Conservation (phyloP, 2,113 vertebrate genomes). For the Boulengeromyrus knoepffleri region DNA sequence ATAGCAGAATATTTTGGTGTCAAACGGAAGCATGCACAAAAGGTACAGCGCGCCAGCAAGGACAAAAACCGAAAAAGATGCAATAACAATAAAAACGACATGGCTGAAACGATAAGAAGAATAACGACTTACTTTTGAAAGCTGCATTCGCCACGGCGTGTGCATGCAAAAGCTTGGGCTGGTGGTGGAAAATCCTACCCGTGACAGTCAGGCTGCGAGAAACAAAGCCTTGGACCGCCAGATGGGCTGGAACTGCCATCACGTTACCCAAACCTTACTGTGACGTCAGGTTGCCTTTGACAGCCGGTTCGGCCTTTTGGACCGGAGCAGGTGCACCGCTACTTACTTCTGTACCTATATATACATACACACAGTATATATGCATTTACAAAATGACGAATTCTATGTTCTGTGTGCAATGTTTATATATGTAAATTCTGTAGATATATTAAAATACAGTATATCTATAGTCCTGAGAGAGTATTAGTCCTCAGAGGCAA, state of each 20-base stretch:
- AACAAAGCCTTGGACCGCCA: conserved; percentile 23
- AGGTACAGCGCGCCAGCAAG: neutral
- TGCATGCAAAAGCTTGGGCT: conserved; percentile 12
- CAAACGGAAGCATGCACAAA: neutral
- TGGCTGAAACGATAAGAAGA: neutral
- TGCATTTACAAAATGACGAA: neutral
- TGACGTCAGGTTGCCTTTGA: conserved; percentile 45
- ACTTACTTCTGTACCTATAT: neutral
- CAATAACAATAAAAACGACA: neutral
- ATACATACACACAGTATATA: neutral
- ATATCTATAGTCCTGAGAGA: neutral
- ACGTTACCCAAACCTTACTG: conserved; percentile 39
- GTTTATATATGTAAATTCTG: neutral
- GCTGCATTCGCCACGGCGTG: conserved; percentile 20
- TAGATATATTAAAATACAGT: neutral
- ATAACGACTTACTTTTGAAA: conserved; percentile 38
- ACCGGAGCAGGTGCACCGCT: neutral
- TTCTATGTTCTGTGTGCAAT: neutral
- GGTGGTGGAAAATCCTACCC: neutral
- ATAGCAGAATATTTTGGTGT: neutral
- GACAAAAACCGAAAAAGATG: neutral
- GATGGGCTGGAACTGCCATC: conserved; percentile 33
- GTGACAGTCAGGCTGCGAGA: neutral
- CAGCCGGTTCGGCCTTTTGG: neutral
- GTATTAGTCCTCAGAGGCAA: neutral